A percentile compares a stretch with the other conserved stretches of the same genome.
phyloP scores from a whole-genome alignment of 2,888 invertebrate species.

The Apamea epomidion region DNA sequence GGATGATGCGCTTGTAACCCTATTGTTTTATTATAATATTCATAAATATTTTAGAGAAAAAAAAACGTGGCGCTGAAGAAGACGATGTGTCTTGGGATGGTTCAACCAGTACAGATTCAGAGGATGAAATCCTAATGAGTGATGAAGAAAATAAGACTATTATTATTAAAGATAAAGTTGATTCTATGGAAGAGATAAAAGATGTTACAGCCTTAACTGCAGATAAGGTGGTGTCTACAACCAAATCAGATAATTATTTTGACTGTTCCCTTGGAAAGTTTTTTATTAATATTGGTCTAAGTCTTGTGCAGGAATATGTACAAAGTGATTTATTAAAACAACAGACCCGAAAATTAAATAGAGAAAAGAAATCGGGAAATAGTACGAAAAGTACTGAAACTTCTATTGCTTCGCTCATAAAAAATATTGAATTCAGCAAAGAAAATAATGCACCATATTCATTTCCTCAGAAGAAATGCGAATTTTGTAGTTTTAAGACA shows the following conservation, averaged over 20 bases:
- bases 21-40: neutral
- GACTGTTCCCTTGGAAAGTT: constrained; percentile 97
- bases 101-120: constrained; percentile 88
- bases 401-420: constrained; percentile 95
- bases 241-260: constrained; percentile 93
- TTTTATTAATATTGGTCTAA: constrained; percentile 97
- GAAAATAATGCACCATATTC: constrained; percentile 95
- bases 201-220: constrained; percentile 82
- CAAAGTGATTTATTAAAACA: constrained; percentile 97
- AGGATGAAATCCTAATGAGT: constrained; percentile 82
- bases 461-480: constrained; percentile 95
- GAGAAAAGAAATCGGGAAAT: constrained; percentile 91
- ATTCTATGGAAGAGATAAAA: constrained; percentile 88
- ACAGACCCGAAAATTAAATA: constrained; percentile 95
- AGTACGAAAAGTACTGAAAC: constrained; percentile 93
- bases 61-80: constrained; percentile 81
- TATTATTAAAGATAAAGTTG: constrained; percentile 89
- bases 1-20: neutral
- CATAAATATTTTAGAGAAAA: constrained; percentile 70
- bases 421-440: constrained; percentile 96
- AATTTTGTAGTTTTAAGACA: constrained; percentile 97
- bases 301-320: constrained; percentile 97
- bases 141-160: constrained; percentile 84
- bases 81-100: constrained; percentile 91
- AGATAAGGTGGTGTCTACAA: constrained; percentile 77